phyloP scores from a whole-genome alignment of 2,797 vertebrate genomes.

The Chlorospingus flavigularis region DNA sequence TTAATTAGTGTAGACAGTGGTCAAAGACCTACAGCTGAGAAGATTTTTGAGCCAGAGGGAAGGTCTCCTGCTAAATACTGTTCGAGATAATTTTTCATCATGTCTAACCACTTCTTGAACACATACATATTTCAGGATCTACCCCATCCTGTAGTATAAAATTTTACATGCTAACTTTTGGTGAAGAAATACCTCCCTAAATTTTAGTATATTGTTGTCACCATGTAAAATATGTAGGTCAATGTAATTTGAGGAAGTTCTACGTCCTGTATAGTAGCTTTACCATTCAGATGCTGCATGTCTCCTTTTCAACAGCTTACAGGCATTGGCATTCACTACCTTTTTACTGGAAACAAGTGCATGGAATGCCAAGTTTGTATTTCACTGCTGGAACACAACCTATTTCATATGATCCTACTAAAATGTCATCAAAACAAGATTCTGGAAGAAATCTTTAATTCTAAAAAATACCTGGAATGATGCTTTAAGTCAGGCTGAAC shows the following conservation, averaged over 20 bases:
- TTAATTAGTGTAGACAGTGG: not conserved
- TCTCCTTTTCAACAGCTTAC: not conserved
- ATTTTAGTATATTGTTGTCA: not conserved
- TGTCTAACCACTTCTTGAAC: not conserved
- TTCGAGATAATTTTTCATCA: not conserved
- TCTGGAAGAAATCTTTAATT: not conserved
- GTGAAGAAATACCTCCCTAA: not conserved
- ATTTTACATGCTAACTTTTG: not conserved
- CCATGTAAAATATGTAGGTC: not conserved
- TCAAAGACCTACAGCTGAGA: not conserved
- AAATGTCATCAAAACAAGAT: not conserved
- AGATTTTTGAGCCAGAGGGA: not conserved
- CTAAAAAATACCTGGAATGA: not conserved
- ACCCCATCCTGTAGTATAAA: not conserved
- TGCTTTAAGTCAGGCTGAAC: not conserved
- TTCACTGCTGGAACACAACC: not conserved
- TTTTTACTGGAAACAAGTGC: constrained; percentile 13
- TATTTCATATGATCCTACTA: not conserved
- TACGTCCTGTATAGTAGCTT: not conserved
- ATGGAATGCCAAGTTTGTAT: not conserved
- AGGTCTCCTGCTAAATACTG: not conserved
- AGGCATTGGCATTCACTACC: not conserved
- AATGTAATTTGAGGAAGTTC: not conserved
- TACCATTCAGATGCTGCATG: not conserved
- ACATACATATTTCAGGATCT: not conserved